phyloP scores from a whole-genome alignment of 2,888 invertebrate species.

The Phrixothrix hirtus region DNA sequence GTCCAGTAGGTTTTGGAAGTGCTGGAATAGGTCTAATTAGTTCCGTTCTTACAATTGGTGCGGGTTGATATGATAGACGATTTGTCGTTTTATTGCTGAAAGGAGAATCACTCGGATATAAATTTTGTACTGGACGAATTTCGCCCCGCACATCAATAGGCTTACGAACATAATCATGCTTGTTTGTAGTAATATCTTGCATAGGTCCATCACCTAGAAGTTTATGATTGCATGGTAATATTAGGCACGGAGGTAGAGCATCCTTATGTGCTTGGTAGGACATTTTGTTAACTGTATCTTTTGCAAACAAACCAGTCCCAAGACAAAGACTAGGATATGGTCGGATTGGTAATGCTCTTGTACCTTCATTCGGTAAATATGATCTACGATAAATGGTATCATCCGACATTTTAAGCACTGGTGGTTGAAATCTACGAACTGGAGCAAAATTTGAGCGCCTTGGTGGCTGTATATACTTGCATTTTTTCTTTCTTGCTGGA shows the following conservation, averaged over 20 bases:
- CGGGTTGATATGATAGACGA: constrained; percentile 60
- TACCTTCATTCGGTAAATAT: constrained; percentile 60
- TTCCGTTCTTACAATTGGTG: constrained; percentile 48
- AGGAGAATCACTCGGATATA: constrained; percentile 52
- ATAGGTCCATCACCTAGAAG: constrained; percentile 69
- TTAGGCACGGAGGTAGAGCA: constrained; percentile 60
- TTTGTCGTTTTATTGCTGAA: constrained; percentile 62
- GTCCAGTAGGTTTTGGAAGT: constrained; percentile 45
- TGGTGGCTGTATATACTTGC: constrained; percentile 25
- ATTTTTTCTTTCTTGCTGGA: constrained; percentile 29
- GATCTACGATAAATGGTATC: constrained; percentile 70
- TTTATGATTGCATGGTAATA: constrained; percentile 66
- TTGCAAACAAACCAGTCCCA: constrained; percentile 56
- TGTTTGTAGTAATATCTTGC: constrained; percentile 72
- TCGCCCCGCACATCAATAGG: constrained; percentile 59
- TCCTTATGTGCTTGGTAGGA: constrained; percentile 61
- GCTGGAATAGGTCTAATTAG: constrained; percentile 46
- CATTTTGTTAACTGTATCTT: constrained; percentile 63
- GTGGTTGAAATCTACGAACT: constrained; percentile 61
- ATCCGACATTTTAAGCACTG: constrained; percentile 62
- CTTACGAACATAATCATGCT: constrained; percentile 72
- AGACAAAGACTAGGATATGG: constrained; percentile 54
- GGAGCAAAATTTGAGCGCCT: constrained; percentile 53
- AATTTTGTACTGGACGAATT: constrained; percentile 47
- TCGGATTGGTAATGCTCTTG: constrained; percentile 45